Evolutionary conservation across 2,797 vertebrate species (phyloP).

Genomic region (Psittacula echo): DNA sequence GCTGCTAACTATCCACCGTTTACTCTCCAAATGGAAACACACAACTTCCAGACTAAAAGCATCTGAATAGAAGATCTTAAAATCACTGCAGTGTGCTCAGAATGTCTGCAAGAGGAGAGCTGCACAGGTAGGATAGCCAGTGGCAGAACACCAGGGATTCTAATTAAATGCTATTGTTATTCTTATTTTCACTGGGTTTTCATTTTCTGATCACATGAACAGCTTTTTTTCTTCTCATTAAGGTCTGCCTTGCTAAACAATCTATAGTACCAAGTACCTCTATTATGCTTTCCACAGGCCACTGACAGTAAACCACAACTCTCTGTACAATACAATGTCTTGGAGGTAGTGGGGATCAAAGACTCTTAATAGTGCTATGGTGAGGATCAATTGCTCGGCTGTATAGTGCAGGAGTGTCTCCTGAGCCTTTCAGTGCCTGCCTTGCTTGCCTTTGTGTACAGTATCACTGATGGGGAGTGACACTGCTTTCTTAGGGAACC

Average conservation of each 20-base stretch:
- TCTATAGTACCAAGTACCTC: conserved; percentile 1
- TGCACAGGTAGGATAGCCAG: not conserved
- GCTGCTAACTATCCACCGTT: not conserved
- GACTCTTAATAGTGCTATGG: conserved; percentile 9
- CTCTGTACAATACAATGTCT: conserved; percentile 28
- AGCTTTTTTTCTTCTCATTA: conserved; percentile 17
- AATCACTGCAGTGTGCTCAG: not conserved
- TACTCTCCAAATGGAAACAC: not conserved
- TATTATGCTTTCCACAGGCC: conserved; percentile 4
- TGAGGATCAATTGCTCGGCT: conserved; percentile 16
- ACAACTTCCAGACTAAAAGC: not conserved
- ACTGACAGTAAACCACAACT: conserved; percentile 38
- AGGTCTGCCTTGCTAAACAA: conserved; percentile 33
- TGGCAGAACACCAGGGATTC: not conserved
- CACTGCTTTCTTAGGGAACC: conserved; percentile 48
- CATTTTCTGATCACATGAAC: conserved; percentile 5
- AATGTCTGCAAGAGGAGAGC: not conserved
- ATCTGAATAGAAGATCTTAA: not conserved
- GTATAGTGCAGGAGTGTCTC: conserved; percentile 20
- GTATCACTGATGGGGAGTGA: conserved; percentile 11
- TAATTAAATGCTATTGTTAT: not conserved
- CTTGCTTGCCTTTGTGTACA: conserved; percentile 16
- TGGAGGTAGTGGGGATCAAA: conserved; percentile 11
- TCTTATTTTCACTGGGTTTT: not conserved
- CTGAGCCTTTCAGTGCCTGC: not conserved